These are phyloP conservation scores for Delphinapterus leucas DNA, from an alignment of 2,113 vertebrate genomes.

Conservation along the genomic window DNA sequence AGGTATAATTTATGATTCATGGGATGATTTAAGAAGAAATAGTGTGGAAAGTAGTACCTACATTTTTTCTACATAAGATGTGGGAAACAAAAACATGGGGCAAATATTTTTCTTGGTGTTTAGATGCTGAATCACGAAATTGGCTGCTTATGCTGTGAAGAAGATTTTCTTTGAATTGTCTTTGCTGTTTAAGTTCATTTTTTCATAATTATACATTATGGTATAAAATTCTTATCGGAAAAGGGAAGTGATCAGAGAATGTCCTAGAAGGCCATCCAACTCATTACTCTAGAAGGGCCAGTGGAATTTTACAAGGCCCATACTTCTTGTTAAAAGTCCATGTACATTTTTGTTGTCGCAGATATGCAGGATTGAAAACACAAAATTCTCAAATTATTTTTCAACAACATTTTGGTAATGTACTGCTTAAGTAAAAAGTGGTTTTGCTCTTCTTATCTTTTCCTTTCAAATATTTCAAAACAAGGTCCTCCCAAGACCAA, in stretches of 20 bases:
- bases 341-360: neutral
- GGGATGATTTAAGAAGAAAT: slow-evolving; percentile 64
- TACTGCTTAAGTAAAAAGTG: neutral
- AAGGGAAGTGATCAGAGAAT: neutral
- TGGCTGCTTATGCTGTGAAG: neutral
- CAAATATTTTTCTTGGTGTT: neutral
- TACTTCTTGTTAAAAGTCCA: neutral
- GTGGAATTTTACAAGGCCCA: neutral
- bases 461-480: neutral
- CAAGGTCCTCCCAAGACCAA: neutral
- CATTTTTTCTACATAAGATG: slow-evolving; percentile 23
- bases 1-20: slow-evolving; percentile 52
- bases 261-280: neutral
- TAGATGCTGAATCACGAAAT: neutral
- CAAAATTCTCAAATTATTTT: neutral
- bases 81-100: neutral
- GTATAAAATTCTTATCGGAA: neutral
- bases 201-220: neutral
- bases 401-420: neutral
- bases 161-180: neutral
- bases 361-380: neutral
- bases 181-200: neutral
- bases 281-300: neutral
- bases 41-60: slow-evolving; percentile 36
- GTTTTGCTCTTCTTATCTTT: neutral